Base-by-base conservation (phyloP, 2,113 vertebrate genomes). In the Spermophilus dauricus region DNA sequence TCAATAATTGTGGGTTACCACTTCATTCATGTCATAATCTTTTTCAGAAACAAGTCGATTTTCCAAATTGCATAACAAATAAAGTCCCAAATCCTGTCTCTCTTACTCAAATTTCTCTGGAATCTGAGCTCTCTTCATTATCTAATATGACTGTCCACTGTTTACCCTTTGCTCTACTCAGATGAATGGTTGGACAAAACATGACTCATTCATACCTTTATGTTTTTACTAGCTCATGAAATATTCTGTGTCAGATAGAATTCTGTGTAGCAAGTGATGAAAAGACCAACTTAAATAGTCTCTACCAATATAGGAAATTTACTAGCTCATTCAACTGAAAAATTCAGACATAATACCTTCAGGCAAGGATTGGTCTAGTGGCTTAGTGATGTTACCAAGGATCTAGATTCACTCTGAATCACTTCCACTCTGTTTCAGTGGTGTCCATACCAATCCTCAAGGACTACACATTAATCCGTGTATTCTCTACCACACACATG, bases 241-340 rank as follows among this genome's bases (percentile, higher is more conserved):
- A 30, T 78, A 13, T 84, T 84, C 14, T 89, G 17, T 63, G 12
- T 73, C 63, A 89, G 42, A 67, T 67, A 73, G 24, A n/a, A 84
- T 92, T 78, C 65, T 88, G 48, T 83, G 42, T 82, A 85, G 17
- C 20, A 85, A 56, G 7, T 77, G 18, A 87, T 85, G 53, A 70
- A 84, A 39, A 70, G 65, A 84, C 85, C 45, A 85, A 70, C 9
- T 84, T 84, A 58, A 73, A 30, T 8, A 75, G 28, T 95, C 53
- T 73, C 24, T 72, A 67, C 73, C 20, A 85, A 76, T 48, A 84
- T 90, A 92, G 6, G 56, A 34, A 94, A 92, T 89, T 76, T 94
- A 83, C 67, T 89, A 94, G 24, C 32, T 97, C 34, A 94, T 58
- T 76, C 56, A 92, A 95, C 42, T 88, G 51, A 94, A 89, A 96